Percentiles rank a stretch among this genome's conserved stretches.
These are phyloP conservation scores for Eptesicus fuscus DNA, from an alignment of 2,113 vertebrate species.

Conservation along the genomic window DNA sequence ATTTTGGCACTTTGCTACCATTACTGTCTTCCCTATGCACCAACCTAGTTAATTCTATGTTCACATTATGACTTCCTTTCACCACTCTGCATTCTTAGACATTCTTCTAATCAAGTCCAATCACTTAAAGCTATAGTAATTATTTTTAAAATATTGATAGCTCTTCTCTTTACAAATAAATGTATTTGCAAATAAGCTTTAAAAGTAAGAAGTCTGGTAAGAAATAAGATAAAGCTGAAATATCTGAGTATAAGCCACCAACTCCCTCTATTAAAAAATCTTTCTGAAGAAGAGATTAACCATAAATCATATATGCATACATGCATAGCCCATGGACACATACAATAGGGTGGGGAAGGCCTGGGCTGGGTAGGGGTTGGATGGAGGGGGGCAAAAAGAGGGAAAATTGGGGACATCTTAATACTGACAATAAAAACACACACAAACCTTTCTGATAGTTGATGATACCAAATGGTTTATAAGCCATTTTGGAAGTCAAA, in stretches of 20 bases:
- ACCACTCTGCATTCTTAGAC: background rate
- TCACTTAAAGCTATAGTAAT: background rate
- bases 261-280: background rate
- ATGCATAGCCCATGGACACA: background rate
- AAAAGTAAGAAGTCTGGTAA: background rate
- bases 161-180: slow-evolving; percentile 24
- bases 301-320: no score
- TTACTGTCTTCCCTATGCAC: background rate
- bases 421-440: background rate
- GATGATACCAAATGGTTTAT: background rate
- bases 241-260: background rate
- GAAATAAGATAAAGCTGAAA: background rate
- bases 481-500: slow-evolving; percentile 21
- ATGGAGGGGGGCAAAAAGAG: no score
- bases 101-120: background rate
- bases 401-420: background rate
- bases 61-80: background rate
- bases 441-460: background rate
- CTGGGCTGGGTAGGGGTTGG: background rate
- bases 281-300: background rate
- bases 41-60: background rate
- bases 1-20: background rate
- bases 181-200: background rate
- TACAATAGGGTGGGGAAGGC: background rate
- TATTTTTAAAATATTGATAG: background rate